These are phyloP conservation scores for Aldabrachelys gigantea DNA, from an alignment of 2,113 vertebrate species.

Conservation along the genomic window DNA sequence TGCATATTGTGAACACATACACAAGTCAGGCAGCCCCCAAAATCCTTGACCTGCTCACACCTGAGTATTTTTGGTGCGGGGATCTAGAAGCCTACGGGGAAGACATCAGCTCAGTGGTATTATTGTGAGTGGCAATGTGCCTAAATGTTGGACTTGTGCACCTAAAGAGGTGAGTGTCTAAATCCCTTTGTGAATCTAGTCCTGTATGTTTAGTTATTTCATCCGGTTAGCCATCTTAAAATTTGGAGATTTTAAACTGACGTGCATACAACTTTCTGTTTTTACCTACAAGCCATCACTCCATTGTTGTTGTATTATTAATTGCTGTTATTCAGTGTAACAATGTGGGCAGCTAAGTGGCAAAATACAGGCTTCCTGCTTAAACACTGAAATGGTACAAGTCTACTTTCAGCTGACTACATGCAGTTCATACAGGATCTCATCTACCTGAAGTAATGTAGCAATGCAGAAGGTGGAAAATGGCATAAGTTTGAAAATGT, in stretches of 20 bases:
- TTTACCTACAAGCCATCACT: slow-evolving; percentile 58
- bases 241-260: slow-evolving; percentile 23
- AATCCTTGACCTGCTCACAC: no score
- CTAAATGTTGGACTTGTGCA: no score
- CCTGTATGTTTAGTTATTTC: slow-evolving; percentile 40
- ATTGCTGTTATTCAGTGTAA: slow-evolving; percentile 60
- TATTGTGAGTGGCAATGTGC: no score
- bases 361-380: slow-evolving; percentile 69
- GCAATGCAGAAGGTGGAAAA: slow-evolving; percentile 46
- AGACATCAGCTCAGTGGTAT: no score
- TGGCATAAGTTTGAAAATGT: slow-evolving; percentile 30
- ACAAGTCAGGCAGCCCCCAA: no score
- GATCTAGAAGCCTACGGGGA: no score
- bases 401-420: slow-evolving; percentile 60
- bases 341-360: slow-evolving; percentile 31
- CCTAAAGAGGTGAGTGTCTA: no score
- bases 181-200: no score
- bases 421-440: slow-evolving; percentile 50
- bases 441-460: slow-evolving; percentile 58
- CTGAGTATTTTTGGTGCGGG: no score
- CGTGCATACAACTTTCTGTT: not conserved
- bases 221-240: slow-evolving; percentile 64
- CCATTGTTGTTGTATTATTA: slow-evolving; percentile 73
- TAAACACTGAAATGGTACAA: slow-evolving; percentile 51
- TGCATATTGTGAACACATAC: no score